phyloP scores from a whole-genome alignment of 1,140 invertebrate species.

The Conopomorpha cramerella region DNA sequence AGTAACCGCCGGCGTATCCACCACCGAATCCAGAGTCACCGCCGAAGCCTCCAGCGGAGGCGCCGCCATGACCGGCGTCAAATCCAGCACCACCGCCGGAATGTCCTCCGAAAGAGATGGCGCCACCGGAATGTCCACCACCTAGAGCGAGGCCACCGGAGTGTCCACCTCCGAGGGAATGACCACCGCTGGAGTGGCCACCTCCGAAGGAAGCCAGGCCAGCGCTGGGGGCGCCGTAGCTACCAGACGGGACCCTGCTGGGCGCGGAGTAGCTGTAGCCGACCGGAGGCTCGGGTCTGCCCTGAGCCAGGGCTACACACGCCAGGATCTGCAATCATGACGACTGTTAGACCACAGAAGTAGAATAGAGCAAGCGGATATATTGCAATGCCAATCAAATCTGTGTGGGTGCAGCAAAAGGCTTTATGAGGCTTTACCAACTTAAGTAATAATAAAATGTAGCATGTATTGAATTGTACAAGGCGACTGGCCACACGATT shows the following conservation, averaged over 20 bases:
- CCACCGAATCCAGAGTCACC: constrained; percentile 33
- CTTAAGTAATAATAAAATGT: too few species aligned
- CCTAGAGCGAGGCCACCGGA: constrained; percentile 9
- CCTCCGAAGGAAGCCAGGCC: constrained; percentile 22
- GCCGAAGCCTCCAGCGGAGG: constrained; percentile 10
- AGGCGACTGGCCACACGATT: too few species aligned
- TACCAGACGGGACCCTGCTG: constrained; percentile 15
- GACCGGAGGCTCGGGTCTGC: constrained; percentile 46
- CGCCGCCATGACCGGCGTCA: too few species aligned
- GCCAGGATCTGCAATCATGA: constrained; percentile 48
- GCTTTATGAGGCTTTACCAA: too few species aligned
- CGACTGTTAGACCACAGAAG: too few species aligned
- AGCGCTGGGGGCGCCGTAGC: constrained; percentile 28
- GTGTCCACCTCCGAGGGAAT: constrained; percentile 13
- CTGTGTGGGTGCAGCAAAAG: too few species aligned
- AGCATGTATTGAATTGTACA: too few species aligned
- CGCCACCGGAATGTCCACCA: constrained; percentile 11
- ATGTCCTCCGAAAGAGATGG: constrained; percentile 13
- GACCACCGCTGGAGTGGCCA: constrained; percentile 10
- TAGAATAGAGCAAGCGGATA: too few species aligned
- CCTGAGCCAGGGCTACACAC: constrained; percentile 45
- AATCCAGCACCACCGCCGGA: constrained; percentile 11
- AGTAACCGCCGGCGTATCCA: constrained; percentile 34
- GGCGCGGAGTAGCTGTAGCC: constrained; percentile 52
- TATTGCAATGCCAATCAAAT: too few species aligned